phyloP scores from a whole-genome alignment of 2,113 vertebrate species.

The Aspiorhynchus laticeps region DNA sequence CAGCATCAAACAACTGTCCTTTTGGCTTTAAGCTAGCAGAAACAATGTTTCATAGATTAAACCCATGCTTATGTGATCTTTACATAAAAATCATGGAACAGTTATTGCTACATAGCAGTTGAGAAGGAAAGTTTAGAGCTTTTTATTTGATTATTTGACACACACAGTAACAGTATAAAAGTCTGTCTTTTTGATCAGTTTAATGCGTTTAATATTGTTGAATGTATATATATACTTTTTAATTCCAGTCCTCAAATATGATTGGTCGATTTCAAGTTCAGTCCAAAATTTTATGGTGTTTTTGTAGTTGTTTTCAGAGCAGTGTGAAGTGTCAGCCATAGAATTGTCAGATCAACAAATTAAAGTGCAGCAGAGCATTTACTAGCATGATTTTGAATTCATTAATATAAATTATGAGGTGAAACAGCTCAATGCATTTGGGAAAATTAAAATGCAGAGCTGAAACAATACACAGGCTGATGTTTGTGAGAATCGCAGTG shows the following conservation, averaged over 20 bases:
- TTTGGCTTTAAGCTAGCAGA: conserved; percentile 55
- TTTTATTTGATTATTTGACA: neutral
- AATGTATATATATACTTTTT: too few relatives aligned
- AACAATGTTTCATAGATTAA: conserved; percentile 57
- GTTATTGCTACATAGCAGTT: neutral
- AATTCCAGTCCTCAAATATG: too few relatives aligned
- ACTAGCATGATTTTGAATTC: conserved; percentile 64
- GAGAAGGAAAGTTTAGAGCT: neutral
- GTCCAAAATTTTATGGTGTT: conserved; percentile 57
- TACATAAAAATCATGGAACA: neutral
- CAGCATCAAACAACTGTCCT: conserved; percentile 46
- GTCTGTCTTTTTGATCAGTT: too few relatives aligned
- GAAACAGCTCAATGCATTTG: conserved; percentile 38
- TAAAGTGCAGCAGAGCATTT: conserved; percentile 77
- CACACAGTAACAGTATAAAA: neutral
- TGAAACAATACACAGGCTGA: neutral
- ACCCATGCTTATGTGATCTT: conserved; percentile 26
- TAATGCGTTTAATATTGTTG: too few relatives aligned
- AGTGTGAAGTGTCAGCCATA: conserved; percentile 69
- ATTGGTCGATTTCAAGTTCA: neutral
- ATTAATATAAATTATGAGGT: conserved; percentile 73
- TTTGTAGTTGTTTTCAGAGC: conserved; percentile 71
- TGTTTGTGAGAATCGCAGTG: neutral
- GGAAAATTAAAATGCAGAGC: conserved; percentile 10
- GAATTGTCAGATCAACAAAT: conserved; percentile 75